These are phyloP conservation scores for Cordilura impudica DNA, from an alignment of 2,888 invertebrate species.

Conservation along the genomic window DNA sequence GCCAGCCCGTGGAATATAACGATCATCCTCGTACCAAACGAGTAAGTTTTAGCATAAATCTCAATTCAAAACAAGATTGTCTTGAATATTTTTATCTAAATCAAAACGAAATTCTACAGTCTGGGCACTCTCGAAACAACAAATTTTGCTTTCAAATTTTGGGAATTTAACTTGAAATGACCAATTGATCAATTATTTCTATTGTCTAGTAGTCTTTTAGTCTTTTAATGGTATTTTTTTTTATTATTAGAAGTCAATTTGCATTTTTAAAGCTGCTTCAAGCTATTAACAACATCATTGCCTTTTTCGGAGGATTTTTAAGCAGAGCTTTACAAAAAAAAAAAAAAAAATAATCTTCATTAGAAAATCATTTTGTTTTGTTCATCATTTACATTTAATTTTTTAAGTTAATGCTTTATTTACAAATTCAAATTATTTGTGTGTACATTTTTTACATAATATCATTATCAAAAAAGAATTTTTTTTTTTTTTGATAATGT, in stretches of 20 bases:
- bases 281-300: not conserved
- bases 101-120: slow-evolving; percentile 15
- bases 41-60: slow-evolving; percentile 82
- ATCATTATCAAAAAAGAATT: no score
- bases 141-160: slow-evolving; percentile 27
- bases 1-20: slow-evolving; percentile 94
- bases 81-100: slow-evolving; percentile 1
- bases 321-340: no score
- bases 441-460: no score
- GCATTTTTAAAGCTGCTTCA: not conserved
- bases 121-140: slow-evolving; percentile 58
- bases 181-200: not conserved
- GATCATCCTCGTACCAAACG: slow-evolving; percentile 87
- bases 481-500: no score
- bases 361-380: no score
- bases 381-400: no score
- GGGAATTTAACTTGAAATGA: not conserved
- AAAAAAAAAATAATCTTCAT: no score
- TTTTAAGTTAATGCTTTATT: no score
- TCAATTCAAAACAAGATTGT: slow-evolving; percentile 58
- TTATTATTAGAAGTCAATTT: not conserved
- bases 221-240: not conserved
- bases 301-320: not conserved
- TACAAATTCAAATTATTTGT: no score
- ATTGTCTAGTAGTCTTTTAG: not conserved